Conservation (phyloP, 2,797 vertebrate species). For the Hapalemur alaotrensis region DNA sequence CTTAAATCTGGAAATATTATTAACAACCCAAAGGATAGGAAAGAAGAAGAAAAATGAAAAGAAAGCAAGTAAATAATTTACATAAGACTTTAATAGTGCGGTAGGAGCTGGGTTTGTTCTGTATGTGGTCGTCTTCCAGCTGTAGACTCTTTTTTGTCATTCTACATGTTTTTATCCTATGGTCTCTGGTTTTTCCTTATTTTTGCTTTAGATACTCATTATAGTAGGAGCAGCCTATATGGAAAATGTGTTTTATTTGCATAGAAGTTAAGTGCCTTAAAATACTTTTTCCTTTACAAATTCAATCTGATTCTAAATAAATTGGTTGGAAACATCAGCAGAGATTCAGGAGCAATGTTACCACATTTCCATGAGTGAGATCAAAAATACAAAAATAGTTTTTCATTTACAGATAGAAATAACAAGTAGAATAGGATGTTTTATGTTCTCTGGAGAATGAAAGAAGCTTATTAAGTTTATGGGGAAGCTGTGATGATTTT, state of each 20-base stretch:
- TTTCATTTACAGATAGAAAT: constrained; percentile 69
- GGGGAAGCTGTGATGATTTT: constrained; percentile 65
- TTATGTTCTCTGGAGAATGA: constrained; percentile 60
- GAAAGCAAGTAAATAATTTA: neutral
- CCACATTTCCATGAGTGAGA: constrained; percentile 42
- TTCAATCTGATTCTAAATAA: constrained; percentile 56
- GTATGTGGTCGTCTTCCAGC: neutral
- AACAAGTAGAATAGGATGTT: constrained; percentile 66
- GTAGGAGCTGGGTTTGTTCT: neutral
- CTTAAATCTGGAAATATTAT: neutral
- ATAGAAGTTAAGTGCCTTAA: constrained; percentile 52
- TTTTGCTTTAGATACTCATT: constrained; percentile 54
- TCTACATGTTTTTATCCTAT: constrained; percentile 12
- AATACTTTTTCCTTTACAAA: constrained; percentile 62
- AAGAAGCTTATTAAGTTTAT: constrained; percentile 73
- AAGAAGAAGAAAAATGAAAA: neutral
- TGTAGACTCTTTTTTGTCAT: neutral
- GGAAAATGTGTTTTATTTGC: constrained; percentile 44
- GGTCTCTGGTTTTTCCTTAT: constrained; percentile 4
- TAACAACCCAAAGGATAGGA: neutral
- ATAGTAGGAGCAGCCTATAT: constrained; percentile 42
- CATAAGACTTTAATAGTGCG: neutral
- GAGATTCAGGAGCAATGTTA: constrained; percentile 45
- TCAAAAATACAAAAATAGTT: constrained; percentile 69
- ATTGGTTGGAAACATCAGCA: constrained; percentile 62